Evolutionary conservation across 2,113 vertebrate species (phyloP).

Genomic region (Pseudolaguvia tuberculata): DNA sequence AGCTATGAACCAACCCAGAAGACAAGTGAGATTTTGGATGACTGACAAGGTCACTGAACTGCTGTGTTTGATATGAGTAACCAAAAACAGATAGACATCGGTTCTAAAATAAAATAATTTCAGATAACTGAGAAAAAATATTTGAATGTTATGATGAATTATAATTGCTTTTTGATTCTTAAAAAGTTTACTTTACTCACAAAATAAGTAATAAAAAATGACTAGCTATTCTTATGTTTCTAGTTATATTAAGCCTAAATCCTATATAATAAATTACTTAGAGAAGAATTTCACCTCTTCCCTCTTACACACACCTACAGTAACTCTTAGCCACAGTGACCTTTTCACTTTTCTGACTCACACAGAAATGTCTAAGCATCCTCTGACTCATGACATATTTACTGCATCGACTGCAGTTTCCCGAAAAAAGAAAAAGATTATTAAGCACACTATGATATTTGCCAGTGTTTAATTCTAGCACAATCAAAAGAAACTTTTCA

Average conservation of each 20-base stretch:
- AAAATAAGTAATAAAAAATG: no score
- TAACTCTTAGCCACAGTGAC: slow-evolving; percentile 19
- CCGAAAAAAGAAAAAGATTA: background rate
- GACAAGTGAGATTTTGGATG: slow-evolving; percentile 5
- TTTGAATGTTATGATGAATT: background rate
- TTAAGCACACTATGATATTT: background rate
- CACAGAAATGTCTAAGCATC: slow-evolving; percentile 11
- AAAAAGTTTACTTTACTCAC: no score
- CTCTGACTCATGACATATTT: slow-evolving; percentile 32
- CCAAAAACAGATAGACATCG: slow-evolving; percentile 13
- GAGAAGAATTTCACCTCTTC: background rate
- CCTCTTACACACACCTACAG: background rate
- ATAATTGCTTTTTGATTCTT: background rate
- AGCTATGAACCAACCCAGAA: slow-evolving; percentile 41
- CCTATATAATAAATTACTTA: background rate
- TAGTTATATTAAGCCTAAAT: background rate
- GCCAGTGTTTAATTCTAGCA: background rate
- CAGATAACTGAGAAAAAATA: background rate
- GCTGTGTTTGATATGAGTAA: slow-evolving; percentile 6
- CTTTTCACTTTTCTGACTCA: slow-evolving; percentile 28
- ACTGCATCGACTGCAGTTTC: slow-evolving; percentile 16
- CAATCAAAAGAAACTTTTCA: background rate
- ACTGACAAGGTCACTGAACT: slow-evolving; percentile 31
- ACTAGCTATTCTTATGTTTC: background rate
- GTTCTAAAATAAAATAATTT: background rate